phyloP scores from a whole-genome alignment of 2,888 invertebrate species.

The Agrotis exclamationis region DNA sequence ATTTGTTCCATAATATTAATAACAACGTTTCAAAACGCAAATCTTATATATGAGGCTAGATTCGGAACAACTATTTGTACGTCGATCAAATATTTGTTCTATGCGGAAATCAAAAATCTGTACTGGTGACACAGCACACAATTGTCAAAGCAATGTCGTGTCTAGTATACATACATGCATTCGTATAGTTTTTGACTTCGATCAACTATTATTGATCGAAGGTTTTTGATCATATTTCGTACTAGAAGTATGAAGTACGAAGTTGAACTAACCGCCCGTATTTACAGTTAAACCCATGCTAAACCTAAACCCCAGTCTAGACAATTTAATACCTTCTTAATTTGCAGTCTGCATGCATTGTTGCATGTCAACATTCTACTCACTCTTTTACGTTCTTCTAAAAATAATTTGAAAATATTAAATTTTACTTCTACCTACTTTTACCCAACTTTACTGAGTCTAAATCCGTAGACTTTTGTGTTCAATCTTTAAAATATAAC shows the following conservation, averaged over 20 bases:
- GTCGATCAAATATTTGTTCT: constrained; percentile 12
- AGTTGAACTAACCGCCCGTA: constrained; percentile 27
- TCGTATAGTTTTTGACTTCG: background rate
- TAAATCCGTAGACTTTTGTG: constrained; percentile 2
- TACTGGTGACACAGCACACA: background rate
- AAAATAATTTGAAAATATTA: background rate
- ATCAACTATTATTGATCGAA: no score
- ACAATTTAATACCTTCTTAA: constrained; percentile 13
- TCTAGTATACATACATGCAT: background rate
- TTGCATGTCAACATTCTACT: constrained; percentile 11
- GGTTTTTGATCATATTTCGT: background rate
- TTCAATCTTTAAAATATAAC: background rate
- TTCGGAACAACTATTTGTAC: background rate
- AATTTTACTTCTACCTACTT: background rate
- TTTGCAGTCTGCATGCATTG: constrained; percentile 33
- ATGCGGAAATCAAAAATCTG: background rate
- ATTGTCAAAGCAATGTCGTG: background rate
- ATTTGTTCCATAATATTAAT: background rate
- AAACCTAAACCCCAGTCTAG: background rate
- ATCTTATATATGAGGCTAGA: background rate
- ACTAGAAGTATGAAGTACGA: background rate
- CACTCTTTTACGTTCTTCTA: background rate
- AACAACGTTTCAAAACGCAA: background rate
- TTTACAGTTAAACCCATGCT: constrained; percentile 16
- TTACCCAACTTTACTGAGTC: constrained; percentile 6